Base-by-base conservation (phyloP, 2,888 invertebrate genomes). In the Amphimallon solstitiale region DNA sequence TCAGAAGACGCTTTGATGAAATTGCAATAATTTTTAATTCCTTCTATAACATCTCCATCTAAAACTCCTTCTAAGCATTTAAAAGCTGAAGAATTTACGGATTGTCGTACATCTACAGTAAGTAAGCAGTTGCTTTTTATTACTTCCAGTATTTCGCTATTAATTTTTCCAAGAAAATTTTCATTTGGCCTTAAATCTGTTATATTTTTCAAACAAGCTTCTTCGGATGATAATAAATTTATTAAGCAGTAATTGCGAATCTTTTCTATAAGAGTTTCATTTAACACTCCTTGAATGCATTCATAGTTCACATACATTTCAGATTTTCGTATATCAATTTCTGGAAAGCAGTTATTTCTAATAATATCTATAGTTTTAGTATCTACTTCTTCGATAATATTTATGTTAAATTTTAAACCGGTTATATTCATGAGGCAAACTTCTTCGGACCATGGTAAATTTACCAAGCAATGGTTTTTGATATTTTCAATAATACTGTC, bases 401-500 rank as follows among this genome's bases (percentile, higher is more conserved):
- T 29, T 14, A 23, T 1, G 4, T 21, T 6, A 43, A 3, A 9
- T 7, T 48, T 21, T n/a, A 51, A 5, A 10, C 35, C 51, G 7
- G 52, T 56, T 23, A 40, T 21, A 23, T 56, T 40, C 23, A 21
- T 19, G n/a, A 56, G 29, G 12, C 56, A 56, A 21, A 40, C 40
- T 21, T 51, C 49, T 34, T 35, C 35, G 3, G 52, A 52, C 0
- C n/a, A 12, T 7, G 23, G 9, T 21, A 6, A 21, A 10, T 40
- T 40, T 21, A 12, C 7, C 1, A 1, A 10, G 9, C 56, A 56
- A 38, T 56, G 21, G 40, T 56, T 43, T 14, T 21, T 21, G 12
- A 56, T 56, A 3, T 40, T 15, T 15, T 6, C 10, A 7, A 56
- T 23, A 21, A 2, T 23, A 23, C 3, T 40, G 6, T 56, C 40